Evolutionary conservation across 2,888 invertebrate species (phyloP).

Genomic region (Caenorhabditis virilis): DNA sequence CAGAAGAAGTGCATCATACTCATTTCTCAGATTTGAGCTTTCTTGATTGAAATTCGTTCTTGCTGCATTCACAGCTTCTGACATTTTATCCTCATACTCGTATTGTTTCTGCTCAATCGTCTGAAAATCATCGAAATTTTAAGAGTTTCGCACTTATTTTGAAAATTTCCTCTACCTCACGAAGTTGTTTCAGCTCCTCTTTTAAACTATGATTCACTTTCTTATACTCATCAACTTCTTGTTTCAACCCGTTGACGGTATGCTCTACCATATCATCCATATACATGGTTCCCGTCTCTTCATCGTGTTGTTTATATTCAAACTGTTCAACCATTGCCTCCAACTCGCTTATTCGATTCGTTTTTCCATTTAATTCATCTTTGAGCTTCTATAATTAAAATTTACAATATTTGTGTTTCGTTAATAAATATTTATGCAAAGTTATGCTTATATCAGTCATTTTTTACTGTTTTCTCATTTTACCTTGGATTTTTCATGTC

Average conservation of each 20-base stretch:
- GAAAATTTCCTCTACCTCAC: not conserved
- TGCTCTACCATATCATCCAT: conserved; percentile 19
- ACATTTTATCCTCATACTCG: not conserved
- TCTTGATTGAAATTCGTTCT: conserved; percentile 2
- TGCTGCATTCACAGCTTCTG: not conserved
- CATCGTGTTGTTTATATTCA: not conserved
- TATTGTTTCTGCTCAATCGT: conserved; percentile 4
- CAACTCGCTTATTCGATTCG: not conserved
- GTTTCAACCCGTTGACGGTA: conserved; percentile 9
- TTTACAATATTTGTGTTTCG: too few relatives aligned
- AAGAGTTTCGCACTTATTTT: too few relatives aligned
- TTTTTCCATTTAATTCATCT: not conserved
- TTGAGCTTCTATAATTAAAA: too few relatives aligned
- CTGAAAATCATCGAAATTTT: too few relatives aligned
- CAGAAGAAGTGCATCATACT: not conserved
- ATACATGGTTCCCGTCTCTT: conserved; percentile 2
- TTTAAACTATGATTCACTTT: conserved; percentile 8
- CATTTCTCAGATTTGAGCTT: conserved; percentile 5
- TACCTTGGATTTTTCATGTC: too few relatives aligned
- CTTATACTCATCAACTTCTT: conserved; percentile 19
- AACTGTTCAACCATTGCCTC: not conserved
- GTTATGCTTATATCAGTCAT: too few relatives aligned
- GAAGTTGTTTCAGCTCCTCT: conserved; percentile 8
- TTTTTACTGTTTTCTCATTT: too few relatives aligned
- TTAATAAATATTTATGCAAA: too few relatives aligned